Evolutionary conservation across 2,888 invertebrate species (phyloP).

Genomic region (Nephrotoma flavescens): DNA sequence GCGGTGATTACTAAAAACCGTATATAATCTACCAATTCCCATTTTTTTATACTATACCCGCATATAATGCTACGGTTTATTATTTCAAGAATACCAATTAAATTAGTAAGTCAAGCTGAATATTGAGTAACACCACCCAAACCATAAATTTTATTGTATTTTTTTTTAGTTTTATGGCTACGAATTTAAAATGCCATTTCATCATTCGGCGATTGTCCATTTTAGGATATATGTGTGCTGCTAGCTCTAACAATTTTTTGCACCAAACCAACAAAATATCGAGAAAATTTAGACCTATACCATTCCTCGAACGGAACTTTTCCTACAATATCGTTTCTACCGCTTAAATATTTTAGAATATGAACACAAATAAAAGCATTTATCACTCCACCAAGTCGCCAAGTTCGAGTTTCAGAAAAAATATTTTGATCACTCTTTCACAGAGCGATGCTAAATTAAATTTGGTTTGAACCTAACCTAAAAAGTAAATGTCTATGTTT

Average conservation of each 20-base stretch:
- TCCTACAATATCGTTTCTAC: too few species aligned
- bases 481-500: too few species aligned
- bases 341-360: too few species aligned
- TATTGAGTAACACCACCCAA: neutral
- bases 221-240: neutral
- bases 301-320: too few species aligned
- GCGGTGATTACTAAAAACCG: neutral
- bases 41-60: neutral
- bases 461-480: too few species aligned
- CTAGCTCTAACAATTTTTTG: neutral
- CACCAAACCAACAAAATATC: neutral
- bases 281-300: neutral
- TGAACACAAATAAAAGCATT: too few species aligned
- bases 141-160: neutral
- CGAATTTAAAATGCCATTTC: neutral
- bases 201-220: neutral
- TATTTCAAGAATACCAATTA: neutral
- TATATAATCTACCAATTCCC: neutral
- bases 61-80: neutral
- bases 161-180: neutral
- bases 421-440: too few species aligned
- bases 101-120: neutral
- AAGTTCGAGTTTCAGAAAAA: too few species aligned
- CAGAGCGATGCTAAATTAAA: too few species aligned
- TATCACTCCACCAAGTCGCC: too few species aligned